Conservation (phyloP, 2,113 vertebrate genomes). For the Hypanus sabinus region DNA sequence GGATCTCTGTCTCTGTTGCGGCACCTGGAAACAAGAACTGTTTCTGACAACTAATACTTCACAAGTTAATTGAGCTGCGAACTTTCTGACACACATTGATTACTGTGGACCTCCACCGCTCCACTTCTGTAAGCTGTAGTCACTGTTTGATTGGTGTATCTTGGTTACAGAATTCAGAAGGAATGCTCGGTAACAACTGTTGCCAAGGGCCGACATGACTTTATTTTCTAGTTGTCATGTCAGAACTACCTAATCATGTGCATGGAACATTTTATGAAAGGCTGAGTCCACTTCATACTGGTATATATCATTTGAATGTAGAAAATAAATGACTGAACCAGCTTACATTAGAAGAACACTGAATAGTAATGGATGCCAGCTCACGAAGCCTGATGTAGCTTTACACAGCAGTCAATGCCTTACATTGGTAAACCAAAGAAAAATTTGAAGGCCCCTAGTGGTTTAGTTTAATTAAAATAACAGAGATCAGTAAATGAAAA, state of each 20-base stretch:
- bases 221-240: background rate
- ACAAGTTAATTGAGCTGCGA: slow-evolving; percentile 50
- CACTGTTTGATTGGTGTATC: slow-evolving; percentile 48
- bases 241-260: background rate
- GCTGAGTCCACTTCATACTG: background rate
- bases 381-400: background rate
- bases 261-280: background rate
- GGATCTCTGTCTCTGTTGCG: slow-evolving; percentile 41
- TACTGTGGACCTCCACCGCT: slow-evolving; percentile 45
- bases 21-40: slow-evolving; percentile 44
- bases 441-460: background rate
- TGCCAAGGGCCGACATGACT: slow-evolving; percentile 19
- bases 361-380: background rate
- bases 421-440: background rate
- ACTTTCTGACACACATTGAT: slow-evolving; percentile 58
- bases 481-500: background rate
- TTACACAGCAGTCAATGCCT: background rate
- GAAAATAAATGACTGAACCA: background rate
- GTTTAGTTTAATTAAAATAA: background rate
- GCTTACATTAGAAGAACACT: background rate
- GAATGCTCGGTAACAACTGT: slow-evolving; percentile 51
- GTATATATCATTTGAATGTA: background rate
- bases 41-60: slow-evolving; percentile 48
- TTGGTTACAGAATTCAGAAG: slow-evolving; percentile 60
- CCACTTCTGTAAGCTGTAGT: slow-evolving; percentile 39